A percentile compares a stretch with the other conserved stretches of the same genome.
Evolutionary conservation across 2,888 invertebrate species (phyloP).

Genomic region (Cephus pygmeus): DNA sequence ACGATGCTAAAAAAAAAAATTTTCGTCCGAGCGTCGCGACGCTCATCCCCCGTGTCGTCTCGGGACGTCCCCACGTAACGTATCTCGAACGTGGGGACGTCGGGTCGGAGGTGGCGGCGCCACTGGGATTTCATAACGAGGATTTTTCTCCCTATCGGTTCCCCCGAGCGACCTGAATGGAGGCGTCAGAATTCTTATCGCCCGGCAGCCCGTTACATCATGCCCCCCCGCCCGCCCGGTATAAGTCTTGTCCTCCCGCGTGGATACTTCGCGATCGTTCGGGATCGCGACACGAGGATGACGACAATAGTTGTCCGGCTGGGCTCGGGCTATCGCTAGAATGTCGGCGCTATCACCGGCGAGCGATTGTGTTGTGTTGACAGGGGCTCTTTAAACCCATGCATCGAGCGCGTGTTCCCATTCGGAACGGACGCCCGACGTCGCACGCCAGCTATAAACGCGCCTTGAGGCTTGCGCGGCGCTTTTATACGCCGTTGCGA

Average conservation of each 20-base stretch:
- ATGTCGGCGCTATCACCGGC: conserved; percentile 18
- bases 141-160: conserved; percentile 5
- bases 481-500: neutral
- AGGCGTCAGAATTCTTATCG: conserved; percentile 59
- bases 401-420: conserved; percentile 31
- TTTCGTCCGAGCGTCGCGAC: neutral
- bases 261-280: neutral
- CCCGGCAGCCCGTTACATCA: conserved; percentile 49
- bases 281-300: conserved; percentile 7
- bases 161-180: conserved; percentile 42
- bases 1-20: neutral
- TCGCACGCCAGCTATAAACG: neutral
- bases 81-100: neutral
- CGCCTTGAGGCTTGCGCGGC: neutral
- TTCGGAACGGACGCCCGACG: conserved; percentile 8
- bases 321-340: conserved; percentile 9
- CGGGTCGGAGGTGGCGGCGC: neutral
- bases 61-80: neutral
- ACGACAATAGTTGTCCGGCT: conserved; percentile 27
- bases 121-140: conserved; percentile 1
- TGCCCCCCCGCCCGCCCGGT: conserved; percentile 16
- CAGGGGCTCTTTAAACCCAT: conserved; percentile 32
- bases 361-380: conserved; percentile 27
- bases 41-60: neutral
- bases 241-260: conserved; percentile 22